Base-by-base conservation (phyloP, 2,888 invertebrate species). In the Onchidella celtica region DNA sequence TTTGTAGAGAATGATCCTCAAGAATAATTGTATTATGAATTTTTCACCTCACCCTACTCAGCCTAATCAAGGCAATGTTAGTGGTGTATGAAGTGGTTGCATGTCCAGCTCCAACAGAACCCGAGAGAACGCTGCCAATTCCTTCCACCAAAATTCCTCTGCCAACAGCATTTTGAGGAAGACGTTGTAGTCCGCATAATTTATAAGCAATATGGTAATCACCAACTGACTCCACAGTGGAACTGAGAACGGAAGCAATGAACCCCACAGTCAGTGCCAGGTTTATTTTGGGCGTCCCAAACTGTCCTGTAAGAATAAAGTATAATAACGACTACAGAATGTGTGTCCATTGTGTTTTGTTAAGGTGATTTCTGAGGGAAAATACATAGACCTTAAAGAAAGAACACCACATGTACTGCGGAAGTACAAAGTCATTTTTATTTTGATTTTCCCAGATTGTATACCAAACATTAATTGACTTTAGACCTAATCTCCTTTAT, bases 281-380 rank as follows among this genome's bases (percentile, higher is more conserved):
- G 79, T 83, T 87, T 79, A 90, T 84, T 2, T 81, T 83, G 0
- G 89, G 89, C 0, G 85, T 21, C n/a, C 90, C 90, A 72, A 87
- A 90, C 77, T 90, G 89, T 83, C 92, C 91, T 91, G 83, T 6
- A 9, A 6, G n/a, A n/a, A n/a, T n/a, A n/a, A n/a, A n/a, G n/a
- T n/a, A n/a, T n/a, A n/a, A n/a, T n/a, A n/a, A n/a, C n/a, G n/a
- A n/a, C n/a, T n/a, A n/a, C n/a, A n/a, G n/a, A n/a, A n/a, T n/a
- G n/a, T n/a, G n/a, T n/a, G n/a, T n/a, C n/a, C n/a, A n/a, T n/a
- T n/a, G n/a, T n/a, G n/a, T n/a, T n/a, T n/a, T n/a, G n/a, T n/a
- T n/a, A n/a, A n/a, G n/a, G n/a, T n/a, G n/a, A n/a, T n/a, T n/a
- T n/a, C n/a, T n/a, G n/a, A n/a, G n/a, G n/a, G n/a, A n/a, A n/a